Evolutionary conservation across 2,113 vertebrate species (phyloP), one percentile per base, ranked within the genome.

Genomic region (Monopterus albus): DNA sequence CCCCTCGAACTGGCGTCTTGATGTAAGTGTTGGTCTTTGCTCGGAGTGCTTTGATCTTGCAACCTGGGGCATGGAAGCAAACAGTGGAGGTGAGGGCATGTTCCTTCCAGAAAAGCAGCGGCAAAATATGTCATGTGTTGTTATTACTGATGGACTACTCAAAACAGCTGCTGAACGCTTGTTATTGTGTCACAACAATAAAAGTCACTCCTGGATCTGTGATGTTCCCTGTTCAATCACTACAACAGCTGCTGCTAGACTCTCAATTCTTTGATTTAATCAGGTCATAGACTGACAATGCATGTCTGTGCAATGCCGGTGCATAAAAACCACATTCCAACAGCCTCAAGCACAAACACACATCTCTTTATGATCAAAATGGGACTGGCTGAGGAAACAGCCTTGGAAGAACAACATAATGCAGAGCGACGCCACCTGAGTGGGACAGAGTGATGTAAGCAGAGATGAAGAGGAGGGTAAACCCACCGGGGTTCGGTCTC

Each of bases 1-100:
- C 97, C 76, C 97, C 97, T 31, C 97, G 96, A 51, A 99, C 97
- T 0, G 97, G 97, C 70, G 97, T 98, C 94, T 99, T 99, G 91
- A 99, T 99, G 84, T 99, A 98, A 83, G 96, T 98, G 94, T 98
- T 98, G 91, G 97, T 98, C 93, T 98, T 98, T 1, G 96, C 97
- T 91, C 97, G 94, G 89, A 99, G 91, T 49, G 97, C 97, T 94
- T 99, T 99, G 93, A 99, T 98, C 94, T 99, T 99, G 90, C 97
- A 98, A 92, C 97, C 97, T 98, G 70, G 20, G 52, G 36, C 38
- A 36, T 0, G 36, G 31, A 62, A 46, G 61, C 10, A 80, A 64
- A 75, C 21, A 51, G 25, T 0, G 1, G 53, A 33, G 20, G 25
- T 83, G 18, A 87, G 69, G 31, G 10, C 38, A 61, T 1, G 51